Base-by-base conservation (phyloP, 2,797 vertebrate genomes). In the Trematomus bernacchii region DNA sequence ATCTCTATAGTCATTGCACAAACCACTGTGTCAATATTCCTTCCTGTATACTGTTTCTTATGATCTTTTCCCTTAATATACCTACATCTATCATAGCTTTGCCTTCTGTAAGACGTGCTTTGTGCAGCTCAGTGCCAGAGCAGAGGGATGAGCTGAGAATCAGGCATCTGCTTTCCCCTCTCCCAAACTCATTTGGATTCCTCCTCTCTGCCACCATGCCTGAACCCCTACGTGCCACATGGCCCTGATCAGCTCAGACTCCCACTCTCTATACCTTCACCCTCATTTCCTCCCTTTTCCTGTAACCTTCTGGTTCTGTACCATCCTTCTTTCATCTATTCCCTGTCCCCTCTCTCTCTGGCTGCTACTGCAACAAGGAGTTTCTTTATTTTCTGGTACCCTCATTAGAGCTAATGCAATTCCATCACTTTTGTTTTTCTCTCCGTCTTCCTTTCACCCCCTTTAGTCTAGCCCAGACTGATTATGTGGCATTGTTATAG, bases 351-450 rank as follows among this genome's bases (percentile, higher is more conserved):
- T 70, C 47, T 71, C 7, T 50, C 7, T 46, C 15, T 64, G 15
- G 74, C 63, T 73, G 40, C 61, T 21, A 21, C 69, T 19, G 44
- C n/a, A 62, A 69, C 70, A 69, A 65, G 13, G 57, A 82, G 48
- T 19, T 55, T 87, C 84, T 89, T 80, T 82, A 73, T 87, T 77
- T 76, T 65, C 52, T 61, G 54, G 33, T 64, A 30, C 65, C 64
- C 80, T 91, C 83, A 85, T 91, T 92, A 80, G 19, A 77, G 74
- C 71, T 86, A 87, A 86, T 86, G 76, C 51, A 80, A 80, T 85
- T 79, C 72, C 44, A 77, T 59, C 60, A 18, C 66, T 77, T 77
- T 46, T 46, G 13, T 66, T 75, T 54, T 58, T 53, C 16, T 11
- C 19, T 30, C 27, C 27, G 44, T 50, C 46, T 73, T 43, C 21